A percentile compares a stretch with the other conserved stretches of the same genome.
These are phyloP conservation scores for Hemaris fuciformis DNA, from an alignment of 2,888 invertebrate genomes.

Conservation along the genomic window DNA sequence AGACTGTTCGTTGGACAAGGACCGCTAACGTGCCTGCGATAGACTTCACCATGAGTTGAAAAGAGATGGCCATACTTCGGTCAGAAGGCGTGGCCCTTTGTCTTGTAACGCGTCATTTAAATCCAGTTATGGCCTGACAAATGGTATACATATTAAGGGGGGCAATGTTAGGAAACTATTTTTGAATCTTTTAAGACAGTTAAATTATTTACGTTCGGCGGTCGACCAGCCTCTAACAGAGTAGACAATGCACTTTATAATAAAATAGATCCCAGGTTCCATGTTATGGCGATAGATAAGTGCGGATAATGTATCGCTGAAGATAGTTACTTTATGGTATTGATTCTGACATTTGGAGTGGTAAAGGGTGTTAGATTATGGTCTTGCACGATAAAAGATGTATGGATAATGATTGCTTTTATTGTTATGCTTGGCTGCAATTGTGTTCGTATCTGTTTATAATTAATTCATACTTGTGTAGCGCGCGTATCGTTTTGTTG, in stretches of 20 bases:
- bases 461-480: slow-evolving; percentile 39
- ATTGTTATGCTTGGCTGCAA: slow-evolving; percentile 52
- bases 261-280: slow-evolving; percentile 76
- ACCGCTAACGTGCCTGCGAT: slow-evolving; percentile 28
- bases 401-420: slow-evolving; percentile 48
- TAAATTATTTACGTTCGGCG: slow-evolving; percentile 79
- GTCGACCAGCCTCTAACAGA: slow-evolving; percentile 70
- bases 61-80: slow-evolving; percentile 43
- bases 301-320: slow-evolving; percentile 73
- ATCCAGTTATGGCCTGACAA: slow-evolving; percentile 81
- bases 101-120: slow-evolving; percentile 75
- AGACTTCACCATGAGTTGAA: slow-evolving; percentile 31
- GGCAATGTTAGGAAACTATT: slow-evolving; percentile 82
- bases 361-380: slow-evolving; percentile 75
- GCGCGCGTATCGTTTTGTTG: slow-evolving; percentile 21
- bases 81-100: slow-evolving; percentile 62
- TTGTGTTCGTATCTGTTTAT: slow-evolving; percentile 40
- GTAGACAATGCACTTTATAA: slow-evolving; percentile 81
- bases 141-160: slow-evolving; percentile 81
- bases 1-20: slow-evolving; percentile 57
- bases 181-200: slow-evolving; percentile 82
- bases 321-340: slow-evolving; percentile 76
- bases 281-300: slow-evolving; percentile 77
- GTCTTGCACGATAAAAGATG: slow-evolving; percentile 58
- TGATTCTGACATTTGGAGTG: slow-evolving; percentile 68